Conservation (phyloP, 1,140 invertebrate species). For the Drosophila truncata region DNA sequence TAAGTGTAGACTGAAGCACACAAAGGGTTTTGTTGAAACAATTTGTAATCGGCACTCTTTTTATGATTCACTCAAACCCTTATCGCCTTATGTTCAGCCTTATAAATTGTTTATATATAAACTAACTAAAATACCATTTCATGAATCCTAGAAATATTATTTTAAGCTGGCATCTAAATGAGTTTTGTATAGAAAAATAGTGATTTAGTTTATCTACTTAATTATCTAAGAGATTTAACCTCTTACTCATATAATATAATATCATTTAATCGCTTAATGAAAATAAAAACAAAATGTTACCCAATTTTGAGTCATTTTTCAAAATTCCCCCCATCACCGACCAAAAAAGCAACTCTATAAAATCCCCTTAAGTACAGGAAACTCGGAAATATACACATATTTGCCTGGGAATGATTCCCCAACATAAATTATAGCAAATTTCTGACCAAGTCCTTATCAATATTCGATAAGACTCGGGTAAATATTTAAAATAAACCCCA, state of each 20-base stretch:
- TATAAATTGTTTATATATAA: background rate
- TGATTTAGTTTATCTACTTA: too few relatives aligned
- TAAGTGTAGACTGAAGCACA: background rate
- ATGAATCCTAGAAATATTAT: too few relatives aligned
- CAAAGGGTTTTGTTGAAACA: background rate
- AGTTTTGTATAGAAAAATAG: too few relatives aligned
- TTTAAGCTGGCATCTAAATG: too few relatives aligned
- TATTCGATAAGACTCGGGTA: slow-evolving; percentile 25
- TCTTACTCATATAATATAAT: background rate
- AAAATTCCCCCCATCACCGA: background rate
- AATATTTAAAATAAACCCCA: slow-evolving; percentile 25
- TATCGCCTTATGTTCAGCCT: background rate
- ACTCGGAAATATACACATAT: background rate
- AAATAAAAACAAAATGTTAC: background rate
- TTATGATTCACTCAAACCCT: slow-evolving; percentile 8
- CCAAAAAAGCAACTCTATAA: background rate
- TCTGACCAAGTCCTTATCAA: slow-evolving; percentile 18
- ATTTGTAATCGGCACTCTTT: background rate
- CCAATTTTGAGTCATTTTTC: background rate
- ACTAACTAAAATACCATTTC: background rate
- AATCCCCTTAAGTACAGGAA: background rate
- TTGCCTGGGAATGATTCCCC: slow-evolving; percentile 6
- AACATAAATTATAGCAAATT: slow-evolving; percentile 1
- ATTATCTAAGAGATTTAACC: too few relatives aligned
- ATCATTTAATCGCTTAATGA: background rate